These are phyloP conservation scores for Tetramorium parvispinum DNA, from an alignment of 1,140 invertebrate species.

Conservation along the genomic window DNA sequence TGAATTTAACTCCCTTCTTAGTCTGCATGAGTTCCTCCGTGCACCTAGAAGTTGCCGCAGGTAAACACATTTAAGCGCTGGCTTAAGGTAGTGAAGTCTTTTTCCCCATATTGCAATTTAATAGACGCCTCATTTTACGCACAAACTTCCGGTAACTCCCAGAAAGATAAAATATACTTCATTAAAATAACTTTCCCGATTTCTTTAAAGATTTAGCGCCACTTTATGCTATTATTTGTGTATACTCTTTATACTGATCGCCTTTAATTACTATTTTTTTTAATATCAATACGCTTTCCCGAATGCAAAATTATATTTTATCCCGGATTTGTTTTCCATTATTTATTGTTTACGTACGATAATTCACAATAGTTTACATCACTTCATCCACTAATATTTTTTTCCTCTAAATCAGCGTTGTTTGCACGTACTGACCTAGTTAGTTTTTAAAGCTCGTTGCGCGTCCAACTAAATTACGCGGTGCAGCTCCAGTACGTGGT, in stretches of 20 bases:
- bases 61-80: background rate
- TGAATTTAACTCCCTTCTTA: conserved; percentile 36
- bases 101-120: background rate
- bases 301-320: background rate
- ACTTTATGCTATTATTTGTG: background rate
- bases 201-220: background rate
- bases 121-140: background rate
- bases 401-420: background rate
- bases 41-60: background rate
- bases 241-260: background rate
- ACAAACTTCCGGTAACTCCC: background rate
- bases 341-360: background rate
- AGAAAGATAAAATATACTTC: background rate
- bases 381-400: background rate
- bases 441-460: conserved; percentile 64
- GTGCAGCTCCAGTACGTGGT: background rate
- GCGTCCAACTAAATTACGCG: conserved; percentile 63
- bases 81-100: background rate
- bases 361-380: conserved; percentile 30
- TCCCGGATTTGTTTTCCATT: background rate
- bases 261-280: background rate
- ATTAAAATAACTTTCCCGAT: background rate
- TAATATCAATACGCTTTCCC: background rate
- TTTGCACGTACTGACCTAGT: conserved; percentile 48
- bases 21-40: background rate